Base-by-base conservation (phyloP, 2,888 invertebrate species). In the Ophion costatus region DNA sequence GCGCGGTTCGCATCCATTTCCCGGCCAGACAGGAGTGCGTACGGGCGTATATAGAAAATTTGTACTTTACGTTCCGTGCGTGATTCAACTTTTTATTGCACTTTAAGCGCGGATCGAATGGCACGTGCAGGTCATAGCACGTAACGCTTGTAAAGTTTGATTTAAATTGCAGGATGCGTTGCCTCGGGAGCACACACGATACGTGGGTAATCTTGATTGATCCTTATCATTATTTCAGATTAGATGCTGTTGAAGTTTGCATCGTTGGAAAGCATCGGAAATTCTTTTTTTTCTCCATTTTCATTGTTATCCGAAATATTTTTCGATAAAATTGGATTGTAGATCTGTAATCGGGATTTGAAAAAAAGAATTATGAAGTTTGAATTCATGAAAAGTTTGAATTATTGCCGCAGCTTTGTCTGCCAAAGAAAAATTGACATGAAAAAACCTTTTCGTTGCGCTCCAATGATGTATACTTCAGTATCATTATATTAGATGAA, bases 51-150 rank as follows among this genome's bases (percentile, higher is more conserved):
- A 20, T 38, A 51, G 66, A 33, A 33, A 75, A 71, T 80, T 71
- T 80, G 42, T 80, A 75, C 70, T 71, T 70, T 80, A 71, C 57
- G 22, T 59, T 70, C 29, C 10, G 29, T 70, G n/a, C 75, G 63
- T 69, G 71, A 76, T 76, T 66, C 75, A 71, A 80, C 83, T 45
- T 45, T 70, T 70, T 83, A 83, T 83, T 71, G 45, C 80, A 69
- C 51, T 71, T 66, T 10, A 61, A 29, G 38, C 45, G 20, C 24
- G 24, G 22, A 64, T 57, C 24, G 64, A 82, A 76, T 20, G 42
- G 4, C 56, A 38, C 33, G 11, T 17, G 17, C 24, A 33, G 42
- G 33, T 33, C 9, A 38, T 6, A 51, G 76, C 42, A 42, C 51
- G 14, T 64, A n/a, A 51, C 24, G 45, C 33, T 29, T 17, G 33